Evolutionary conservation across 2,797 vertebrate genomes (phyloP).

Genomic region (Aeoliscus strigatus): DNA sequence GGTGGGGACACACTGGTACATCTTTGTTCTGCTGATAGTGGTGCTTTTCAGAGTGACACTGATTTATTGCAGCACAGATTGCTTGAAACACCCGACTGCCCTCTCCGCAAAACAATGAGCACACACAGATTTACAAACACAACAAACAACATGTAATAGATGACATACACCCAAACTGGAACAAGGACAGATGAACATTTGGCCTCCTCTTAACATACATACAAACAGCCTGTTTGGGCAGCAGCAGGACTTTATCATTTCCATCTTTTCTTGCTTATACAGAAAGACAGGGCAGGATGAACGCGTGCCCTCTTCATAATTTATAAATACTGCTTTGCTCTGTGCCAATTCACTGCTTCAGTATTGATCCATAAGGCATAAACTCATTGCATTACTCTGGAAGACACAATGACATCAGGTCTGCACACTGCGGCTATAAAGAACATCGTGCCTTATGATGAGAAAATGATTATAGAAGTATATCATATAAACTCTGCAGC

Average conservation of each 20-base stretch:
- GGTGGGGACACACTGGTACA: slow-evolving; percentile 22
- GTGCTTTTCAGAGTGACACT: slow-evolving; percentile 43
- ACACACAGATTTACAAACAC: slow-evolving; percentile 19
- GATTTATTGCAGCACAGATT: slow-evolving; percentile 48
- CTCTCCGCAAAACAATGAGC: slow-evolving; percentile 32
- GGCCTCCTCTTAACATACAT: not conserved
- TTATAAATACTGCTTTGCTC: slow-evolving; percentile 80
- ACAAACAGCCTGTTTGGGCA: not conserved
- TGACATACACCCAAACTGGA: slow-evolving; percentile 7
- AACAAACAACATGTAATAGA: slow-evolving; percentile 21
- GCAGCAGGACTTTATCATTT: slow-evolving; percentile 9
- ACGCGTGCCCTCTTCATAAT: slow-evolving; percentile 69
- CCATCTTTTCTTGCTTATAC: slow-evolving; percentile 33
- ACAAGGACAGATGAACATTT: not conserved
- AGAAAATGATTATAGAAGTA: too few species aligned
- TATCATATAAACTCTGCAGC: too few species aligned
- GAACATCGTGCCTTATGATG: too few species aligned
- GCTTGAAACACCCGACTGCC: slow-evolving; percentile 37
- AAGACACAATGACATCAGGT: slow-evolving; percentile 22
- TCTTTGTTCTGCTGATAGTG: slow-evolving; percentile 32
- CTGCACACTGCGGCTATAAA: slow-evolving; percentile 14
- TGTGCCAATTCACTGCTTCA: slow-evolving; percentile 67
- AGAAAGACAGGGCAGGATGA: slow-evolving; percentile 39
- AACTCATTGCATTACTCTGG: slow-evolving; percentile 40
- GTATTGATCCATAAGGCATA: slow-evolving; percentile 69